Conservation (phyloP, 2,888 invertebrate genomes). For the Drosophila tripunctata region DNA sequence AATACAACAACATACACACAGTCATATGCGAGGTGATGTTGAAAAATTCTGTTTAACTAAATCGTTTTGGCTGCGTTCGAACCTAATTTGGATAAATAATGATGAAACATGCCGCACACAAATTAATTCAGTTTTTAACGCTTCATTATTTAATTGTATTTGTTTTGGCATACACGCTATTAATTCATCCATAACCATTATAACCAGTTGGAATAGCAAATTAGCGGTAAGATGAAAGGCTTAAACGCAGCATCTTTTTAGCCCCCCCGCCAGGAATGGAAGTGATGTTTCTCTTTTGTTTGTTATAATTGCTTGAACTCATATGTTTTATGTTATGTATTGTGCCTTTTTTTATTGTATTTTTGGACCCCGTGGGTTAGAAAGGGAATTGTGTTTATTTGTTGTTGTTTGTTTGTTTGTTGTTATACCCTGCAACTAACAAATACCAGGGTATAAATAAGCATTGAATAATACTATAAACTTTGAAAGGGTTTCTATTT, state of each 20-base stretch:
- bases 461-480: too few relatives aligned
- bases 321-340: constrained; percentile 15
- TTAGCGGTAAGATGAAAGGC: constrained; percentile 70
- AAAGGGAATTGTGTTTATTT: too few relatives aligned
- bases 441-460: too few relatives aligned
- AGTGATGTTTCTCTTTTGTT: constrained; percentile 69
- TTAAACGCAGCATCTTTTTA: constrained; percentile 38
- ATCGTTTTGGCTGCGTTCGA: constrained; percentile 56
- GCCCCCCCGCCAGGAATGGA: constrained; percentile 69
- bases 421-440: constrained; percentile 12
- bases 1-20: not conserved
- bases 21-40: not conserved
- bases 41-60: constrained; percentile 31
- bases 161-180: constrained; percentile 69
- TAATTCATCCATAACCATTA: constrained; percentile 67
- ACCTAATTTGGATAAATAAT: constrained; percentile 57
- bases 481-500: too few relatives aligned
- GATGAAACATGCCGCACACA: constrained; percentile 61
- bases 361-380: constrained; percentile 28
- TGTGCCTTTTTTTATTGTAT: not conserved
- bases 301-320: constrained; percentile 69
- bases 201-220: constrained; percentile 69
- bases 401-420: too few relatives aligned
- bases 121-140: constrained; percentile 74
- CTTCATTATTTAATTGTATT: constrained; percentile 74